Base-by-base conservation (phyloP, 2,797 vertebrate genomes). In the Lycodopsis pacificus region DNA sequence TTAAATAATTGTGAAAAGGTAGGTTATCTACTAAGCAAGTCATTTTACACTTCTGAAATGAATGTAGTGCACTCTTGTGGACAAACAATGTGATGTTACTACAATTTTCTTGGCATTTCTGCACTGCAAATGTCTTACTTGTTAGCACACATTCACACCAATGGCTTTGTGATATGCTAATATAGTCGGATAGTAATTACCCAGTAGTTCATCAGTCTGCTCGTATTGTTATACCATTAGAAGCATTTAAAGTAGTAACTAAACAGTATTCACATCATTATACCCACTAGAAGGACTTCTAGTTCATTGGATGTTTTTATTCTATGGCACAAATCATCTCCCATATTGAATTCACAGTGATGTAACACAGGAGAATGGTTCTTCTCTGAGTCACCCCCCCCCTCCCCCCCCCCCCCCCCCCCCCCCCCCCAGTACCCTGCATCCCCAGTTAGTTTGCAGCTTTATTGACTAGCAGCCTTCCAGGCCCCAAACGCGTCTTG, bases 351-450 rank as follows among this genome's bases (percentile, higher is more conserved):
- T 70, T 66, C 72, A 67, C 75, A 64, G 78, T 91, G 88, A 91
- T 89, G 89, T 88, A 92, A 91, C 83, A 68, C 74, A 76, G 73
- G 68, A 83, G 81, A 87, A 87, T 72, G 84, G 83, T 79, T 89
- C 81, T 76, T 86, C 65, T 86, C 80, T 82, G 82, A 86, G 76
- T 80, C 82, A 73, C 66, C 62, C 73, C 77, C 2, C 69, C 46
- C 32, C 38, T 5, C 14, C 42, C 42, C 30, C 82, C 7, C 64
- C 32, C 58, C 42, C 13, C 13, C 4, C 13, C 14, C 15, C 42
- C 42, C 30, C 82, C 82, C 75, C 79, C 88, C 75, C 77, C 61
- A 72, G 42, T 84, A 85, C 64, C 79, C 68, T 66, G 76, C 80
- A 76, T 90, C 83, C 86, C 84, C 73, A 34, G 85, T 85, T 80